A percentile compares a stretch with the other conserved stretches of the same genome.
These are phyloP conservation scores for Bucorvus abyssinicus DNA, from an alignment of 2,797 vertebrate genomes.

Conservation along the genomic window DNA sequence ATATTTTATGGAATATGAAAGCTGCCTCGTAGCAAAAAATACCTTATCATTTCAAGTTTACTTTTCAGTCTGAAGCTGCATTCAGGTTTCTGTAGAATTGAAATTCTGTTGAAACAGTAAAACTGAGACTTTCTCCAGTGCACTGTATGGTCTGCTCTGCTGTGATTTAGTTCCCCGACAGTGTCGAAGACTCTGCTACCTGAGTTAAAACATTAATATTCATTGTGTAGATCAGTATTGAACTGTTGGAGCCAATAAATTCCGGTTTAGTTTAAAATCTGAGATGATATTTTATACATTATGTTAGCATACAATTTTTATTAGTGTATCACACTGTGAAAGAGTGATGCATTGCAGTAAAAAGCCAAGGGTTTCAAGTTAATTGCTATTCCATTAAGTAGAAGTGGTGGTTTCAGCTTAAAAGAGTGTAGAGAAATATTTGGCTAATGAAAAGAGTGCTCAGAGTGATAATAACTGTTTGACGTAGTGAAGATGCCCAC, in stretches of 20 bases:
- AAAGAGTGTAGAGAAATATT: slow-evolving; percentile 38
- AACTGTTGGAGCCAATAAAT: slow-evolving; percentile 30
- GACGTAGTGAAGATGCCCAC: background rate
- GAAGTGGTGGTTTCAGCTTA: slow-evolving; percentile 42
- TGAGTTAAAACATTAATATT: slow-evolving; percentile 37
- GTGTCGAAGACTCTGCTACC: background rate
- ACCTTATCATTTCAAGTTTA: background rate
- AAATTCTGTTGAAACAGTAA: background rate
- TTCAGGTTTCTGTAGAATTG: background rate
- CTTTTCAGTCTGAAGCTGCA: background rate
- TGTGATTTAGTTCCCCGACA: background rate
- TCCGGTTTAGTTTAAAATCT: slow-evolving; percentile 54
- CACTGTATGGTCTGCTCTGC: background rate
- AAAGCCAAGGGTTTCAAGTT: slow-evolving; percentile 62
- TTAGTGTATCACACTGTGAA: slow-evolving; percentile 46
- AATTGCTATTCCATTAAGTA: slow-evolving; percentile 64
- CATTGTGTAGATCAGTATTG: background rate
- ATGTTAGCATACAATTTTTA: slow-evolving; percentile 60
- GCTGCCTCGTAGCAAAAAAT: background rate
- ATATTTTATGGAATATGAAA: background rate
- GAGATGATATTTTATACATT: slow-evolving; percentile 55
- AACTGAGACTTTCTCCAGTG: background rate
- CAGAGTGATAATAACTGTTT: slow-evolving; percentile 17
- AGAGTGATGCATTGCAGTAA: slow-evolving; percentile 51
- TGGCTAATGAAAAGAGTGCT: slow-evolving; percentile 49